A percentile compares a stretch with the other conserved stretches of the same genome.
Evolutionary conservation across 2,113 vertebrate genomes (phyloP).

Genomic region (Chaenocephalus aceratus): DNA sequence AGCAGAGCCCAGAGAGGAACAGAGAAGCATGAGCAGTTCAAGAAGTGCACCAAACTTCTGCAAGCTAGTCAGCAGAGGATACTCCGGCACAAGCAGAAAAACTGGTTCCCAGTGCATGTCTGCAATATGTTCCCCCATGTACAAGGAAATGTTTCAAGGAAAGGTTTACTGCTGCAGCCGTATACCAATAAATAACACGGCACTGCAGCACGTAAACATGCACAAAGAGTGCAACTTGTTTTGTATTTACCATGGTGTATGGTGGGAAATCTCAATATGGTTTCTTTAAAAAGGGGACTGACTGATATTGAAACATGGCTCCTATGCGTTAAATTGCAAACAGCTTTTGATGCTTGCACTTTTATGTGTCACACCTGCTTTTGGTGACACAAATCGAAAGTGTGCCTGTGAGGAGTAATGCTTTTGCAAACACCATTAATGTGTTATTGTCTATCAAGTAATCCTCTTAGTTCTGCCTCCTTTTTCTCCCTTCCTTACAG

Average conservation of each 20-base stretch:
- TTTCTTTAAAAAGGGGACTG: neutral
- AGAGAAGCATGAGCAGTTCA: slow-evolving; percentile 36
- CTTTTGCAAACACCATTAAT: slow-evolving; percentile 18
- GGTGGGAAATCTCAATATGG: slow-evolving; percentile 13
- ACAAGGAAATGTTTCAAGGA: slow-evolving; percentile 2
- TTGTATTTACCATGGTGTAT: neutral
- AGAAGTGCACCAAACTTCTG: slow-evolving; percentile 41
- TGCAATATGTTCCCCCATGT: slow-evolving; percentile 30
- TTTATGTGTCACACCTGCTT: slow-evolving; percentile 56
- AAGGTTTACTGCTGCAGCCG: slow-evolving; percentile 11
- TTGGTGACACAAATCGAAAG: slow-evolving; percentile 29
- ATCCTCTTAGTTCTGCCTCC: neutral
- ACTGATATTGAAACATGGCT: slow-evolving; percentile 17
- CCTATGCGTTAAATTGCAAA: neutral
- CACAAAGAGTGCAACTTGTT: neutral
- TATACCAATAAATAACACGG: neutral
- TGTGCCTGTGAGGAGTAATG: neutral
- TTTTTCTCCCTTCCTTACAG: slow-evolving; percentile 1
- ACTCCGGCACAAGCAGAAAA: slow-evolving; percentile 50
- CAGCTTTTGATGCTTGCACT: slow-evolving; percentile 5
- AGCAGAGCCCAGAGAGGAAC: slow-evolving; percentile 35
- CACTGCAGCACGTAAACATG: neutral
- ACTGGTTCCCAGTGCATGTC: slow-evolving; percentile 30
- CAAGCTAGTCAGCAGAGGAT: slow-evolving; percentile 46
- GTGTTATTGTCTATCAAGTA: slow-evolving; percentile 22